Base-by-base conservation (phyloP, 2,113 vertebrate species). In the Rafetus swinhoei region DNA sequence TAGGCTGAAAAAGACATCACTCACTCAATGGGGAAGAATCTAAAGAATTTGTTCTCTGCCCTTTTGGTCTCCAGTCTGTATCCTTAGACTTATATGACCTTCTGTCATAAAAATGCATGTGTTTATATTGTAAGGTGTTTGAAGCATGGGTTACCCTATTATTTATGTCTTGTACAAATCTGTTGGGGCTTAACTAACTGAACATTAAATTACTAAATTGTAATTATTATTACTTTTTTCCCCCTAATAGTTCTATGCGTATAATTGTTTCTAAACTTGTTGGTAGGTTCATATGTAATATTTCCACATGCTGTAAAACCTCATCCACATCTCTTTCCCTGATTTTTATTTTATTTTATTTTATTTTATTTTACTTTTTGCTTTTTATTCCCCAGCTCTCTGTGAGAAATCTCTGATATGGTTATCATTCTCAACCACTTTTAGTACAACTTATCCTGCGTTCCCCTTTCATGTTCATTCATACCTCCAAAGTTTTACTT, bases 21-120 rank as follows among this genome's bases (percentile, higher is more conserved):
- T 3, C 24, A 89, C 93, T 92, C 24, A 82, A 25, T 79, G 79
- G 90, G 93, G 93, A 85, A 89, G 1, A 15, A 94, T 90, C 93
- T 88, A 96, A 94, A 94, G 62, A 16, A 86, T 93, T 79, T 72
- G 81, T 89, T 84, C 85, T 92, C 82, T 91, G 81, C 89, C 92
- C 59, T 86, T 89, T 74, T 56, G n/a, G 90, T 95, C 83, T 94
- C 87, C 56, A 76, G 29, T 88, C 84, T 88, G 90, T 93, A 93
- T 86, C 19, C n/a, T 56, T 81, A 86, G 91, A 81, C 90, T 82
- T 92, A 93, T 94, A 81, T 81, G 79, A 89, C 65, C 74, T 81
- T n/a, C 74, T 86, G 12, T 24, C 91, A 82, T 25, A 87, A 7
- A 76, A 76, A 18, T 59, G 29, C 74, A 82, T 59, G 50, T 18